Evolutionary conservation across 2,888 invertebrate genomes (phyloP).

Genomic region (Anarsia innoxiella): DNA sequence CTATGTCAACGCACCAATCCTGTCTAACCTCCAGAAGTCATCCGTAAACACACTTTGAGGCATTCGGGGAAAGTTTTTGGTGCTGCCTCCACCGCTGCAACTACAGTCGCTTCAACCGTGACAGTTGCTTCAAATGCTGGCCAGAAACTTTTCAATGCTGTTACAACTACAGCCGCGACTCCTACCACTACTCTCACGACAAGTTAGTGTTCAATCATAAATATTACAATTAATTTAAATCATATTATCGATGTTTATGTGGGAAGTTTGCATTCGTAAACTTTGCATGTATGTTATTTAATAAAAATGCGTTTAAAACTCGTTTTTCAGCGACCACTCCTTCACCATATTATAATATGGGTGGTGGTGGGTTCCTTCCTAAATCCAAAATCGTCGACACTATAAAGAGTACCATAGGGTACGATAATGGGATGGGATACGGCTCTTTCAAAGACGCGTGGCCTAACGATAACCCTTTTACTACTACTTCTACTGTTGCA

Average conservation of each 20-base stretch:
- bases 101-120: conserved; percentile 63
- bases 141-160: conserved; percentile 52
- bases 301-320: conserved; percentile 50
- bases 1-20: too few species aligned
- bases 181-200: conserved; percentile 62
- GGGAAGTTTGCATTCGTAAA: conserved; percentile 22
- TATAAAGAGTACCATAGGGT: conserved; percentile 67
- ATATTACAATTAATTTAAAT: conserved; percentile 12
- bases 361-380: conserved; percentile 56
- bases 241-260: conserved; percentile 24
- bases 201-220: conserved; percentile 49
- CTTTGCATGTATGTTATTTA: conserved; percentile 47
- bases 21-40: conserved; percentile 51
- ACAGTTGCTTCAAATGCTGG: conserved; percentile 57
- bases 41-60: conserved; percentile 83
- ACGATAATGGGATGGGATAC: conserved; percentile 54
- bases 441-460: conserved; percentile 58
- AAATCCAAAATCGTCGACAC: conserved; percentile 70
- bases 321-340: conserved; percentile 69
- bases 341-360: conserved; percentile 60
- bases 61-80: conserved; percentile 83
- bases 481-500: conserved; percentile 59
- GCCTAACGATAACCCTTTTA: conserved; percentile 71
- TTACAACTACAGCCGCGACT: conserved; percentile 53
- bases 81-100: conserved; percentile 72